Evolutionary conservation across 2,113 vertebrate species (phyloP).

Genomic region (Ceyx melanurus): DNA sequence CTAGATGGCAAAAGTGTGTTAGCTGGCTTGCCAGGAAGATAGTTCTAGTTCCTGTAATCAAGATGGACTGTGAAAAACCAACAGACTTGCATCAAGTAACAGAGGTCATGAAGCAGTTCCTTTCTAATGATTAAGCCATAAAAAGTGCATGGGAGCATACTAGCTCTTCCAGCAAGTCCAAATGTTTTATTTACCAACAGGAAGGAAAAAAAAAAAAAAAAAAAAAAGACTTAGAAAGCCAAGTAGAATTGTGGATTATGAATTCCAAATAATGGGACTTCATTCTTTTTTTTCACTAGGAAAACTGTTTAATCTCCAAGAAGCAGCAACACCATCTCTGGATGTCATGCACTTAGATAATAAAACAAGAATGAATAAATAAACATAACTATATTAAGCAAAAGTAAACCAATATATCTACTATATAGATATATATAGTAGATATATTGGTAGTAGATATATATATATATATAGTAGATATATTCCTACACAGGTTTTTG

Average conservation of each 20-base stretch:
- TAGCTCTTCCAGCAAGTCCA: background rate
- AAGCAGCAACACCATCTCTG: background rate
- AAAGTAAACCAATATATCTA: background rate
- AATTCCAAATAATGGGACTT: background rate
- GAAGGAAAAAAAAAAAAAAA: background rate
- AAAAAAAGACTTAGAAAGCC: background rate
- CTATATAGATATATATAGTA: no score
- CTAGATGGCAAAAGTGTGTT: background rate
- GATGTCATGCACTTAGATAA: background rate
- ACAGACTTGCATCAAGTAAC: background rate
- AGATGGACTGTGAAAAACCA: background rate
- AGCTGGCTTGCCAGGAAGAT: background rate
- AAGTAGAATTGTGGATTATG: background rate
- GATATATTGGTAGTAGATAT: no score
- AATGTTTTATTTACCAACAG: background rate
- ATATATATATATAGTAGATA: no score
- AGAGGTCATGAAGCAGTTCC: background rate
- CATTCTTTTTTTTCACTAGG: background rate
- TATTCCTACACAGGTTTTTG: background rate
- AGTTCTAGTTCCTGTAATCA: constrained; percentile 4
- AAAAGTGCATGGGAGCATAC: background rate
- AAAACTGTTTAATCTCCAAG: background rate
- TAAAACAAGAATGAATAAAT: background rate
- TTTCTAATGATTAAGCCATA: constrained; percentile 3
- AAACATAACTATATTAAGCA: background rate